phyloP scores from a whole-genome alignment of 1,140 invertebrate genomes.

The Venturia canescens region DNA sequence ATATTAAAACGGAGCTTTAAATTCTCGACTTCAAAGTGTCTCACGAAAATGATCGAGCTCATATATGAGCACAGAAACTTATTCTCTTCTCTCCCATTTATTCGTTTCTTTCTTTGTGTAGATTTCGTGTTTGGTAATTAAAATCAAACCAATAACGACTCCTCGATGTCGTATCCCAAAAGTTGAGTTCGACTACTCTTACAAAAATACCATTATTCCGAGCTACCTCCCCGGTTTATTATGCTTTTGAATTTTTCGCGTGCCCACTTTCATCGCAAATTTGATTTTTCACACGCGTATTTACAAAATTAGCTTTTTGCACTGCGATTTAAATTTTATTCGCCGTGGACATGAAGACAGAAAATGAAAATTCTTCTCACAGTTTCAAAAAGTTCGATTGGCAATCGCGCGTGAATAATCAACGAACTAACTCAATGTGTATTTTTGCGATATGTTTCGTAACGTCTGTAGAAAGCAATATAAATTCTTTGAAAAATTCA shows the following conservation, averaged over 20 bases:
- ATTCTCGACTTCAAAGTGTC: background rate
- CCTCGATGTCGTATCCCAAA: constrained; percentile 10
- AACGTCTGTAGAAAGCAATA: constrained; percentile 42
- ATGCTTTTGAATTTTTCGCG: constrained; percentile 37
- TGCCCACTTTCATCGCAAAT: constrained; percentile 5
- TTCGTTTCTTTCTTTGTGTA: background rate
- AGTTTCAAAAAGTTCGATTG: background rate
- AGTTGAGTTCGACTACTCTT: constrained; percentile 18
- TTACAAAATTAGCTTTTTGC: background rate
- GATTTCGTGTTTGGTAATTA: background rate
- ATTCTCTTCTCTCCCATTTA: background rate
- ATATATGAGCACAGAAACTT: background rate
- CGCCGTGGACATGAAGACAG: background rate
- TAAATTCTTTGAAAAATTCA: constrained; percentile 37
- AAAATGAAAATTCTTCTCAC: background rate
- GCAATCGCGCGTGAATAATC: background rate
- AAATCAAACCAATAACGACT: constrained; percentile 18
- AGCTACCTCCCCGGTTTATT: constrained; percentile 39
- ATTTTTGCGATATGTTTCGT: constrained; percentile 30
- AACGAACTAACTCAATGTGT: constrained; percentile 18
- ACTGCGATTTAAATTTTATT: background rate
- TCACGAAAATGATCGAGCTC: constrained; percentile 1
- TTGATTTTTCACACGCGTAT: constrained; percentile 4
- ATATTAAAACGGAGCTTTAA: background rate
- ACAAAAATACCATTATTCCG: constrained; percentile 44